Percentiles rank a stretch among this genome's conserved stretches.
Evolutionary conservation across 2,797 vertebrate genomes (phyloP).

Genomic region (Aphelocoma californica): DNA sequence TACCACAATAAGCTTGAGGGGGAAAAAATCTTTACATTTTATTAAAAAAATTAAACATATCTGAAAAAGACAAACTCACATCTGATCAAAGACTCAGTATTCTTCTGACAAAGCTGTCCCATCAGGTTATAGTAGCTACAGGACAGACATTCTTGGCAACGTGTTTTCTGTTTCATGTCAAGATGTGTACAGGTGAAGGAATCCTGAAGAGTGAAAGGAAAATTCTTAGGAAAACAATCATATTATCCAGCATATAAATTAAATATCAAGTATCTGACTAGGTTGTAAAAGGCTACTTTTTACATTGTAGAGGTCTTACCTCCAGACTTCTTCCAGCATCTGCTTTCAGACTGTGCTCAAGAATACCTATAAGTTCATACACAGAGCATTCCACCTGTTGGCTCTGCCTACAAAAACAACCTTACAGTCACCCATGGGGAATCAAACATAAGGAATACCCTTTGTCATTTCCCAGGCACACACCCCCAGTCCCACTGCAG

Average conservation of each 20-base stretch:
- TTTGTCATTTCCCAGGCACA: background rate
- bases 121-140: constrained; percentile 82
- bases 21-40: background rate
- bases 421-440: background rate
- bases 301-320: constrained; percentile 58
- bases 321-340: constrained; percentile 65
- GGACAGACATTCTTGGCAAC: constrained; percentile 82
- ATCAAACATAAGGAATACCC: background rate
- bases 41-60: background rate
- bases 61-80: constrained; percentile 62
- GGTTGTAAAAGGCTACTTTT: background rate
- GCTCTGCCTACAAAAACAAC: constrained; percentile 76
- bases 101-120: constrained; percentile 81
- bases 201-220: constrained; percentile 65
- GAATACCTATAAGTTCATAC: constrained; percentile 75
- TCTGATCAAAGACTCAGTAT: constrained; percentile 82
- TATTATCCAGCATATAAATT: background rate
- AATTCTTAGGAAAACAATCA: background rate
- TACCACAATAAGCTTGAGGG: background rate
- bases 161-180: constrained; percentile 79
- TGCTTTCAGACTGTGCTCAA: constrained; percentile 77
- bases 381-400: constrained; percentile 79
- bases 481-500: background rate
- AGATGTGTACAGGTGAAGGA: constrained; percentile 76
- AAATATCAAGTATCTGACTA: background rate